phyloP scores from a whole-genome alignment of 2,797 vertebrate genomes.

The Pterois miles region DNA sequence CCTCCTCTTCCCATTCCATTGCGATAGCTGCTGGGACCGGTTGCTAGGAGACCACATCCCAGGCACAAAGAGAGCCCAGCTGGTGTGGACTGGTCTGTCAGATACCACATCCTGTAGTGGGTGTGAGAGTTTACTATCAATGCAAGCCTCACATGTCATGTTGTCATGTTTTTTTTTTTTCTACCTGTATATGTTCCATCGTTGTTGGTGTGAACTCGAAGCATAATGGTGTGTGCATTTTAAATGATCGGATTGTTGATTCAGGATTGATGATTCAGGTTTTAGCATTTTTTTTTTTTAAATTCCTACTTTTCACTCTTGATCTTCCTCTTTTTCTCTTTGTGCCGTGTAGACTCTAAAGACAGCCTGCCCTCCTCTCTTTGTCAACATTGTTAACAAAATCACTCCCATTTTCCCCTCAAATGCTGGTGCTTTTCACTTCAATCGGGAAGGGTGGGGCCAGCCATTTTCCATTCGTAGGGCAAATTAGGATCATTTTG shows the following conservation, averaged over 20 bases:
- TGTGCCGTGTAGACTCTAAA: constrained; percentile 10
- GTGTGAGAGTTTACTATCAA: constrained; percentile 70
- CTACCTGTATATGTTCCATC: constrained; percentile 23
- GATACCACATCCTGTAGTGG: constrained; percentile 87
- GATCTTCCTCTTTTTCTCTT: not conserved
- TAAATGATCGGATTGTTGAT: not conserved
- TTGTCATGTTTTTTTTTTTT: no score
- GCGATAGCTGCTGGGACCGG: constrained; percentile 88
- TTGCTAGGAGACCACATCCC: constrained; percentile 95
- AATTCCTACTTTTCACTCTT: constrained; percentile 29
- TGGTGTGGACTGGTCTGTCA: constrained; percentile 88
- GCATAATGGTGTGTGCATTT: not conserved
- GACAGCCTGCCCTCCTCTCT: constrained; percentile 47
- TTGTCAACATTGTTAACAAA: constrained; percentile 61
- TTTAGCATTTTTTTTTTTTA: constrained; percentile 21
- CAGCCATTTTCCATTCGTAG: constrained; percentile 48
- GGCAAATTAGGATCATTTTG: constrained; percentile 71
- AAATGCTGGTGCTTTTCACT: constrained; percentile 63
- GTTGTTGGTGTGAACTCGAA: constrained; percentile 10
- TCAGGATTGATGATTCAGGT: not conserved
- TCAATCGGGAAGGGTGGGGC: constrained; percentile 70
- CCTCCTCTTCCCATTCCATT: constrained; percentile 79
- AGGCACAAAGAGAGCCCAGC: constrained; percentile 94
- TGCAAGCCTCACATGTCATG: constrained; percentile 52
- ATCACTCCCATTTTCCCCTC: constrained; percentile 71